Base-by-base conservation (phyloP, 2,797 vertebrate genomes). In the Artibeus jamaicensis region DNA sequence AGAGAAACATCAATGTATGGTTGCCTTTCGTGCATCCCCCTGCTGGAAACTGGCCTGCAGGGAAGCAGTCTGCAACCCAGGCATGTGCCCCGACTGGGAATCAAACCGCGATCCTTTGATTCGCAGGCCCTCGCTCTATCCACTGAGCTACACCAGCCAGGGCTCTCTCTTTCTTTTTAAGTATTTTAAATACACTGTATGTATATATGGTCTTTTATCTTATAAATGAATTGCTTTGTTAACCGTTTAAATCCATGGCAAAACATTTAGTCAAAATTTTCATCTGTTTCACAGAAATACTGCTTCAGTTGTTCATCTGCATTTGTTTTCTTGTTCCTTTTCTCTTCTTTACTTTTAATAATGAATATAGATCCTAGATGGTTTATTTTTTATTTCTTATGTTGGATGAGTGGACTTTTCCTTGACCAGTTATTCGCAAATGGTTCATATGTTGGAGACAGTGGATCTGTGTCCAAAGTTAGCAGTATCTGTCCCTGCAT, bases 111-210 rank as follows among this genome's bases (percentile, higher is more conserved):
- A n/a, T n/a, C n/a, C n/a, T n/a, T n/a, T n/a, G n/a, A n/a, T n/a
- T n/a, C n/a, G n/a, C n/a, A n/a, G n/a, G n/a, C n/a, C n/a, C n/a
- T n/a, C n/a, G n/a, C n/a, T n/a, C n/a, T n/a, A n/a, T n/a, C n/a
- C n/a, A n/a, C n/a, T n/a, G n/a, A n/a, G n/a, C n/a, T n/a, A n/a
- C n/a, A n/a, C n/a, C n/a, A n/a, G n/a, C n/a, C n/a, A n/a, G n/a
- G n/a, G n/a, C 39, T 83, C 71, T 78, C 37, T 62, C 9, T 96
- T 68, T 21, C 14, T 92, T 96, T 92, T 88, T 21, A 91, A 95
- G 26, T 37, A 37, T 59, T 85, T 94, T 77, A 59, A 50, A 85
- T 29, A 88, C 19, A 48, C 46, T 89, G 19, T 77, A n/a, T 59
- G 19, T 59, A 83, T 73, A 42, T 59, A 50, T 59, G 34, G 44